Conservation (phyloP, 2,888 invertebrate species). For the Rhamnusium bicolor region DNA sequence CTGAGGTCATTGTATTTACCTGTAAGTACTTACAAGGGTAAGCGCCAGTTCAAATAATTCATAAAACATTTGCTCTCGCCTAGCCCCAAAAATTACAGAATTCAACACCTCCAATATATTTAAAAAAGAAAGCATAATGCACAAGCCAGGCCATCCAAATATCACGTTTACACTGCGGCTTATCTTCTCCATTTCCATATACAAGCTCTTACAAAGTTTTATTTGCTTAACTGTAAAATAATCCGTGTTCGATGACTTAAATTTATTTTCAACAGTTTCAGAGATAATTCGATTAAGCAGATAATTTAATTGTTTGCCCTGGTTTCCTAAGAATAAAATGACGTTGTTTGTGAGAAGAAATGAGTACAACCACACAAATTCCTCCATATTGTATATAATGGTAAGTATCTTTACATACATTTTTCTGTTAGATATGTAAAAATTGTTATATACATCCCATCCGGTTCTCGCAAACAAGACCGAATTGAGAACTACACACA, state of each 20-base stretch:
- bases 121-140: constrained; percentile 2
- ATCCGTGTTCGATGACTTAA: constrained; percentile 1
- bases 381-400: background rate
- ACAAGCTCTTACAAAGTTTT: background rate
- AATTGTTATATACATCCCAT: background rate
- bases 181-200: constrained; percentile 3
- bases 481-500: background rate
- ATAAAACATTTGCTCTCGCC: background rate
- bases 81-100: background rate
- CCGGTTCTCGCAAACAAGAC: background rate
- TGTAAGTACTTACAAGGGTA: background rate
- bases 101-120: background rate
- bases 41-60: background rate
- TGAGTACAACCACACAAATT: constrained; percentile 1
- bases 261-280: constrained; percentile 12
- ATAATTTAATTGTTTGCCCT: background rate
- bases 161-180: background rate
- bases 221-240: background rate
- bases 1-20: too few relatives aligned
- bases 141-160: constrained; percentile 4
- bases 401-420: background rate
- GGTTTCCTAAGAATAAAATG: background rate
- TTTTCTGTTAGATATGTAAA: background rate
- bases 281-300: background rate
- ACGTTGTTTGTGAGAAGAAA: background rate